A percentile compares a stretch with the other conserved stretches of the same genome.
These are phyloP conservation scores for Stenoptilia bipunctidactyla DNA, from an alignment of 2,888 invertebrate genomes.

Conservation along the genomic window DNA sequence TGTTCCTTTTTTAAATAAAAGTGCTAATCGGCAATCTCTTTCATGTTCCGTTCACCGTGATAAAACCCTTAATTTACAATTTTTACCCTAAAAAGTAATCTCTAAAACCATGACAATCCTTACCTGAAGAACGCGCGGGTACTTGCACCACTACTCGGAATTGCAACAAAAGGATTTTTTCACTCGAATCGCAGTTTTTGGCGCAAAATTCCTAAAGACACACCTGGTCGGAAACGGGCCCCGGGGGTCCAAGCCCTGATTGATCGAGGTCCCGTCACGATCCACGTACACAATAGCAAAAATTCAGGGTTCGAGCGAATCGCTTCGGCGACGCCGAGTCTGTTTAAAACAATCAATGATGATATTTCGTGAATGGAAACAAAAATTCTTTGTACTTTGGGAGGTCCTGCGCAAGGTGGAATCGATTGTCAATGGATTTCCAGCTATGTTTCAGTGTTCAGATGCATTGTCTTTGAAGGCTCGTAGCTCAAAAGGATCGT, in stretches of 20 bases:
- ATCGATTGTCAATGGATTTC: slow-evolving; percentile 1
- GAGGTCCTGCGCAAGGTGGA: slow-evolving; percentile 42
- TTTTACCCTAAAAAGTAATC: slow-evolving; percentile 4
- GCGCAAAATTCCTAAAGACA: slow-evolving; percentile 61
- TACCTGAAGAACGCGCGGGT: slow-evolving; percentile 42
- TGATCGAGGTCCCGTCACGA: slow-evolving; percentile 32
- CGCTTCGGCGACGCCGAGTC: slow-evolving; percentile 58
- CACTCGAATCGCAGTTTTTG: slow-evolving; percentile 51
- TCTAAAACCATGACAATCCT: slow-evolving; percentile 18
- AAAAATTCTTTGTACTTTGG: slow-evolving; percentile 55
- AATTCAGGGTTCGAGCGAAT: slow-evolving; percentile 33
- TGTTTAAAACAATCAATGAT: slow-evolving; percentile 70
- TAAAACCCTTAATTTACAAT: too few relatives aligned
- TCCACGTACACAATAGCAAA: slow-evolving; percentile 26
- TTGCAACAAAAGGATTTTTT: slow-evolving; percentile 56
- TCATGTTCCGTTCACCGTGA: too few relatives aligned
- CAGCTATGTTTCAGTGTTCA: too few relatives aligned
- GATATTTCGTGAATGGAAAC: slow-evolving; percentile 59
- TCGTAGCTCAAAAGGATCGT: too few relatives aligned
- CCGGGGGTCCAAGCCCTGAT: slow-evolving; percentile 59
- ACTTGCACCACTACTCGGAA: slow-evolving; percentile 50
- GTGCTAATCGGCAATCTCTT: too few relatives aligned
- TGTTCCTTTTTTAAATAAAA: too few relatives aligned
- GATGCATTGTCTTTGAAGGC: too few relatives aligned
- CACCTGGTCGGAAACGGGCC: slow-evolving; percentile 70